These are phyloP conservation scores for Leptoteleia sp. DNA, from an alignment of 1,140 invertebrate genomes.

Conservation along the genomic window DNA sequence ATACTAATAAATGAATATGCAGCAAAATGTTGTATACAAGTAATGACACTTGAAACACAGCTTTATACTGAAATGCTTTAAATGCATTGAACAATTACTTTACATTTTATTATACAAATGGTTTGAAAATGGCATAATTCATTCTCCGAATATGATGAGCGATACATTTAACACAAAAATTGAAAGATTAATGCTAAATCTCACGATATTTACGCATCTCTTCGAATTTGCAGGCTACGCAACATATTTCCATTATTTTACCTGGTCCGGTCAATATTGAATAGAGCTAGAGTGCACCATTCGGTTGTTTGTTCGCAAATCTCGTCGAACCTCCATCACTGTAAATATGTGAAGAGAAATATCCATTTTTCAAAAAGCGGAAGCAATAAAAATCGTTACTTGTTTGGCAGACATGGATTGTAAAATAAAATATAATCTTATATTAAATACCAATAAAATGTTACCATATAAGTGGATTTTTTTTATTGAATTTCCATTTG, in stretches of 20 bases:
- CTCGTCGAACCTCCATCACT: slow-evolving; percentile 6
- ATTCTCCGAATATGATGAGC: neutral
- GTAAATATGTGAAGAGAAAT: slow-evolving; percentile 14
- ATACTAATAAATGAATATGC: no score
- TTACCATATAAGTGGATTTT: no score
- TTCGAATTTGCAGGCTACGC: slow-evolving; percentile 7
- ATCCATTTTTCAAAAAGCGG: slow-evolving; percentile 13
- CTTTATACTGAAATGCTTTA: slow-evolving; percentile 1
- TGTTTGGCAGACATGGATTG: neutral
- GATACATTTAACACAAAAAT: neutral
- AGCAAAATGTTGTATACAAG: no score
- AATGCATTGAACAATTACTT: neutral
- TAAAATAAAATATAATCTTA: slow-evolving; percentile 2
- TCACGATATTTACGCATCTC: slow-evolving; percentile 16
- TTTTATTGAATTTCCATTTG: no score
- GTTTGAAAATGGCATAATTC: neutral
- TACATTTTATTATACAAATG: neutral
- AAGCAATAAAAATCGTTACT: slow-evolving; percentile 8
- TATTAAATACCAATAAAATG: no score
- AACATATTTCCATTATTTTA: slow-evolving; percentile 17
- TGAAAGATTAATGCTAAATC: slow-evolving; percentile 11
- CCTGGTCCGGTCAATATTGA: slow-evolving; percentile 9
- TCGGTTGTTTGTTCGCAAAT: slow-evolving; percentile 16
- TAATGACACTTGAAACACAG: no score
- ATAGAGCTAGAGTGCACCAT: slow-evolving; percentile 10